Evolutionary conservation across 2,888 invertebrate genomes (phyloP).

Genomic region (Tetropium fuscum): DNA sequence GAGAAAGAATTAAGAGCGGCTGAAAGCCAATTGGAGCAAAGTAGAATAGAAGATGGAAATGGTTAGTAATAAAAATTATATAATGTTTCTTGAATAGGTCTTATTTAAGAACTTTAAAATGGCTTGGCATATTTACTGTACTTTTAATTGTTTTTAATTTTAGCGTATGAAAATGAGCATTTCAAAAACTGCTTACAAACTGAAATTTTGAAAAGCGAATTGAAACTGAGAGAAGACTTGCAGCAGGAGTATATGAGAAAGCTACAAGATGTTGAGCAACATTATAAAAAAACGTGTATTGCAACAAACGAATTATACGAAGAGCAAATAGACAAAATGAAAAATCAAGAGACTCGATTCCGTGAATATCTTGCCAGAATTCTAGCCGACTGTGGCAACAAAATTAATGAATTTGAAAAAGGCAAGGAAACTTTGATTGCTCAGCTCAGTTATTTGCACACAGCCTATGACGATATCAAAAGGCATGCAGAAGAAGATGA

Average conservation of each 20-base stretch:
- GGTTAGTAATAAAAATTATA: conserved; percentile 20
- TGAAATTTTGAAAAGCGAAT: conserved; percentile 49
- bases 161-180: conserved; percentile 8
- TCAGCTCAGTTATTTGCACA: conserved; percentile 34
- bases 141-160: conserved; percentile 32
- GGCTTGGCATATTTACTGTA: too few relatives aligned
- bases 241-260: conserved; percentile 52
- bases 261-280: conserved; percentile 52
- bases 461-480: conserved; percentile 43
- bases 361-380: conserved; percentile 50
- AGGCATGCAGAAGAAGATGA: conserved; percentile 30
- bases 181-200: conserved; percentile 29
- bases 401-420: conserved; percentile 47
- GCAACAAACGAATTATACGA: conserved; percentile 44
- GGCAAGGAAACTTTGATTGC: conserved; percentile 44
- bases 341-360: conserved; percentile 50
- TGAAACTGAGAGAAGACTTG: conserved; percentile 51
- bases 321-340: conserved; percentile 48
- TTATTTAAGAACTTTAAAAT: too few relatives aligned
- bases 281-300: conserved; percentile 47
- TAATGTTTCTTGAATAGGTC: background rate
- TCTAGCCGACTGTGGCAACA: conserved; percentile 50
- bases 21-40: conserved; percentile 37
- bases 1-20: conserved; percentile 40
- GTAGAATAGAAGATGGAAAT: conserved; percentile 27